Evolutionary conservation across 2,113 vertebrate species (phyloP).

Genomic region (Semnopithecus entellus): DNA sequence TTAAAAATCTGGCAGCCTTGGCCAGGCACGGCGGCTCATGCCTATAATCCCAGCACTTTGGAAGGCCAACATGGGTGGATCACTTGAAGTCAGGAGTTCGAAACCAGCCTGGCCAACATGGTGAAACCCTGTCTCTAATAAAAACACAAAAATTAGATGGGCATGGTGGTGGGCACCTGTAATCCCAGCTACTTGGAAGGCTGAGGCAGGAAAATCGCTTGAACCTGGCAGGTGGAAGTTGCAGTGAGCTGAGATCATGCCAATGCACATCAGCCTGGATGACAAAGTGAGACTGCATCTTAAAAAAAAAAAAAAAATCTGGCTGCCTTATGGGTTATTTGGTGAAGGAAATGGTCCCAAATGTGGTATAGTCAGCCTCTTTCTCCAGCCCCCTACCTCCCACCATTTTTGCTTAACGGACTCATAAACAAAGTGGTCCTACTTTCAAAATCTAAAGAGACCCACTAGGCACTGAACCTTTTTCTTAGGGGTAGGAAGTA

Average conservation of each 20-base stretch:
- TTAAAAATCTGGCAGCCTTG: not conserved
- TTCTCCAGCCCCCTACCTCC: not conserved
- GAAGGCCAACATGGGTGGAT: no score
- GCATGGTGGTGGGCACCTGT: no score
- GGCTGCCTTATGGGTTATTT: not conserved
- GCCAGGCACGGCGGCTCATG: rapidly evolving
- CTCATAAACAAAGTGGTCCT: not conserved
- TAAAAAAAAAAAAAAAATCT: not conserved
- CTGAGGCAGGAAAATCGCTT: no score
- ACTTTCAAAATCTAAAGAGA: not conserved
- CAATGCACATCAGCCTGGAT: not conserved
- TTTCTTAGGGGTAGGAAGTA: not conserved
- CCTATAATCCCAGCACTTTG: no score
- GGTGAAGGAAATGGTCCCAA: not conserved
- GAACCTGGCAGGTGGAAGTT: no score
- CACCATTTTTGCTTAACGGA: not conserved
- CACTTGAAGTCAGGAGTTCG: no score
- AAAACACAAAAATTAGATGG: no score
- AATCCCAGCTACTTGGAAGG: no score
- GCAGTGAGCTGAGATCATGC: not conserved
- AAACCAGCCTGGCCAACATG: no score
- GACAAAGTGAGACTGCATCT: not conserved
- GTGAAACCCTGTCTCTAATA: no score
- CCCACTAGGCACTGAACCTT: not conserved
- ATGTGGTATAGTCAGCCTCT: not conserved